These are phyloP conservation scores for Drosophila subsilvestris DNA, from an alignment of 2,888 invertebrate species.

Conservation along the genomic window DNA sequence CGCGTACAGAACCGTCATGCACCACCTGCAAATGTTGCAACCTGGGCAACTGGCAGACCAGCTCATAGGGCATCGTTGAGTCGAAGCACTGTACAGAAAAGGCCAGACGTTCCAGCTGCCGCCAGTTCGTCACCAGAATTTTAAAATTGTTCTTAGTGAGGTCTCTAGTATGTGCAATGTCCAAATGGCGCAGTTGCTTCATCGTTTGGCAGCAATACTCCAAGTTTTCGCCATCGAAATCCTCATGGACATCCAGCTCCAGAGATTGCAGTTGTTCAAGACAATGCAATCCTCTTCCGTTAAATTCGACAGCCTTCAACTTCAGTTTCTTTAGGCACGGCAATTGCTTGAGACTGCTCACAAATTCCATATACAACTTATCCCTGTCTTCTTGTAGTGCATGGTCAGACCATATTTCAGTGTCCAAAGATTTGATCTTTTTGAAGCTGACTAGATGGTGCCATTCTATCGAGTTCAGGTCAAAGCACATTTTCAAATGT, in stretches of 20 bases:
- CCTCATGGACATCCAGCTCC: constrained; percentile 4
- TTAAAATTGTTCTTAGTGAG: constrained; percentile 11
- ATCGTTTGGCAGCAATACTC: constrained; percentile 7
- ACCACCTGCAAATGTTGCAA: constrained; percentile 38
- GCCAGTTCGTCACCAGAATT: constrained; percentile 19
- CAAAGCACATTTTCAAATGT: constrained; percentile 6
- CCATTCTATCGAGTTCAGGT: no score
- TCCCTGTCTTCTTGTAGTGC: neutral
- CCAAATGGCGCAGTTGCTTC: constrained; percentile 10
- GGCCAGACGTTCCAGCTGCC: constrained; percentile 17
- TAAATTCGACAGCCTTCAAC: neutral
- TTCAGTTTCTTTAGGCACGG: constrained; percentile 5
- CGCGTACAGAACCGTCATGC: neutral
- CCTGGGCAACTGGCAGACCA: constrained; percentile 14
- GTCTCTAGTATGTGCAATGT: constrained; percentile 1
- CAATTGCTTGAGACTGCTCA: neutral
- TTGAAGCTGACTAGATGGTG: neutral
- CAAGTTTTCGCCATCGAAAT: constrained; percentile 3
- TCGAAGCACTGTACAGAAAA: neutral
- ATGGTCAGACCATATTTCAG: neutral
- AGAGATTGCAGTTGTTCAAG: constrained; percentile 18
- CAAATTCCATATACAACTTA: neutral
- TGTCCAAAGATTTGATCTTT: constrained; percentile 12
- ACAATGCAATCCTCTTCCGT: neutral
- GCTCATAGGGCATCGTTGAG: constrained; percentile 13